A percentile compares a stretch with the other conserved stretches of the same genome.
Conservation (phyloP, 30 jellyfish, hydroid and myxozoan genomes). For the Haliclystus octoradiatus region DNA sequence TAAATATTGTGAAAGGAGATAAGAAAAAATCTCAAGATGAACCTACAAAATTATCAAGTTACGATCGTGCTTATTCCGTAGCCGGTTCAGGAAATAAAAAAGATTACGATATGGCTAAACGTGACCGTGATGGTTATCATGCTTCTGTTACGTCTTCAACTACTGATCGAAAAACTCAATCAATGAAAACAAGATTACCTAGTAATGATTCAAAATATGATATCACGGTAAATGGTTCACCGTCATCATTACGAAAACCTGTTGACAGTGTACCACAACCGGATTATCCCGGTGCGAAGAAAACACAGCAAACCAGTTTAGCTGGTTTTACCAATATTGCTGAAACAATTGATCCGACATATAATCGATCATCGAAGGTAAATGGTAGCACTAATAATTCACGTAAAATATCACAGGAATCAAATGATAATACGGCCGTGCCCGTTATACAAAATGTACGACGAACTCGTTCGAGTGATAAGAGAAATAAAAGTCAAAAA, state of each 20-base stretch:
- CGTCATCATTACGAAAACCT: not conserved
- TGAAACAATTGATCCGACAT: conserved; percentile 55
- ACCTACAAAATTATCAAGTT: not conserved
- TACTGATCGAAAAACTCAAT: not conserved
- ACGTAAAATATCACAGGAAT: conserved; percentile 15
- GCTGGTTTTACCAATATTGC: conserved; percentile 40
- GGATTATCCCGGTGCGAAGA: not conserved
- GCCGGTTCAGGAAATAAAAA: not conserved
- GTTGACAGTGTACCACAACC: not conserved
- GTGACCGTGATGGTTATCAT: not conserved
- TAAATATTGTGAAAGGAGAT: not conserved
- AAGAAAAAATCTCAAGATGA: not conserved
- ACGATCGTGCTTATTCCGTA: not conserved
- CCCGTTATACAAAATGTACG: conserved; percentile 54
- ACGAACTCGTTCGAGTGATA: conserved; percentile 25
- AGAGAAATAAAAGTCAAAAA: conserved; percentile 27
- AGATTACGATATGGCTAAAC: not conserved
- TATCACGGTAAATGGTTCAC: not conserved
- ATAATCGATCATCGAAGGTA: not conserved
- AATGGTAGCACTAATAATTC: conserved; percentile 14
- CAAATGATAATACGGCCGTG: conserved; percentile 25
- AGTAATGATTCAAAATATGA: not conserved
- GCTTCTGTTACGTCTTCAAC: not conserved
- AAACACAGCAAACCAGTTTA: too few species aligned
- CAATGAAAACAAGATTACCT: not conserved